These are phyloP conservation scores for Cairina moschata DNA, from an alignment of 2,113 vertebrate species.

Conservation along the genomic window DNA sequence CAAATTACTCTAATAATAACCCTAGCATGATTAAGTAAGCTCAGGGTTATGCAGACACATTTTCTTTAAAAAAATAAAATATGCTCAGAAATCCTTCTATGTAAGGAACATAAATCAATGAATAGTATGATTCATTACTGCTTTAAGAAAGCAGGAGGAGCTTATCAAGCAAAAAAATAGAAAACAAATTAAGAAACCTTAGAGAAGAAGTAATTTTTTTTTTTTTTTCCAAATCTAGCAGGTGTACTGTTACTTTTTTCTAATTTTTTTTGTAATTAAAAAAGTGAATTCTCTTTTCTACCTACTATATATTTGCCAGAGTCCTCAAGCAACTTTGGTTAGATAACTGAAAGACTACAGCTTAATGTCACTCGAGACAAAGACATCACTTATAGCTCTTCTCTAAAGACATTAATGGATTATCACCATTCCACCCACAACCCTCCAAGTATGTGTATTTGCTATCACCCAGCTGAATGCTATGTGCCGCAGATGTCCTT, in stretches of 20 bases:
- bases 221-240: not conserved
- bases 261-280: not conserved
- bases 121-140: not conserved
- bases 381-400: not conserved
- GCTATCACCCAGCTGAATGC: not conserved
- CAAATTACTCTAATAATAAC: not conserved
- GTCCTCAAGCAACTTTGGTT: not conserved
- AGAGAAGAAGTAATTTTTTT: not conserved
- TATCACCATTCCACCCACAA: not conserved
- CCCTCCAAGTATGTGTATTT: not conserved
- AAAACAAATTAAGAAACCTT: not conserved
- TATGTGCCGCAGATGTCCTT: fast-evolving
- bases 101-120: not conserved
- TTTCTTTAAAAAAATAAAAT: not conserved
- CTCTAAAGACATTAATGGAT: not conserved
- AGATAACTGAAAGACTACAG: not conserved
- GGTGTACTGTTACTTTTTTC: not conserved
- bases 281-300: not conserved
- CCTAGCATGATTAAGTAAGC: not conserved
- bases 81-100: not conserved
- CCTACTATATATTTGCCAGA: not conserved
- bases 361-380: not conserved
- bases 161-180: not conserved
- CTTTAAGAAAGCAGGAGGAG: not conserved
- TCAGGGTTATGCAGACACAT: not conserved